Conservation (phyloP, 1,140 invertebrate genomes). For the Drosophila lowei region DNA sequence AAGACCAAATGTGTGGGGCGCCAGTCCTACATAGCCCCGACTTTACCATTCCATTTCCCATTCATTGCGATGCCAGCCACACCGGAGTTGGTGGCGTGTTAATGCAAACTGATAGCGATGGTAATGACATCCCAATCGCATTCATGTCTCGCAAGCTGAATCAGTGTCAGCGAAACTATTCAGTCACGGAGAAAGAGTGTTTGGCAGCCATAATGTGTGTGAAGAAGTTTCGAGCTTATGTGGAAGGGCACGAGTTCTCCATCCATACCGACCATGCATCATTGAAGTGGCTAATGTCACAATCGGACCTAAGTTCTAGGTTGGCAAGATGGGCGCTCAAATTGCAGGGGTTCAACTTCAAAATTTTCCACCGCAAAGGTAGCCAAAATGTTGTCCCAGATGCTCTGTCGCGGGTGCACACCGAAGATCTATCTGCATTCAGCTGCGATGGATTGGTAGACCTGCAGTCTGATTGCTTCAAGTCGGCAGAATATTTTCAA, state of each 20-base stretch:
- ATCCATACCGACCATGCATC: conserved; percentile 1
- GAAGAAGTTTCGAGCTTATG: conserved; percentile 6
- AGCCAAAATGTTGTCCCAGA: no score
- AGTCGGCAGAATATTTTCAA: background rate
- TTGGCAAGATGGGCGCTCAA: conserved; percentile 5
- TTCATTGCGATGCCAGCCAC: no score
- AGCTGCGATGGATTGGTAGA: no score
- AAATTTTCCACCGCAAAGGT: no score
- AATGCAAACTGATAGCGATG: no score
- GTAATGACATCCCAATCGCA: background rate
- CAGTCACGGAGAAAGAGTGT: background rate
- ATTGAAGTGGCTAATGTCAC: background rate
- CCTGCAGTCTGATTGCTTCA: background rate
- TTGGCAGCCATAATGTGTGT: conserved; percentile 8
- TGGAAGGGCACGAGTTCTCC: conserved; percentile 7
- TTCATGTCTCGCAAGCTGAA: conserved; percentile 1
- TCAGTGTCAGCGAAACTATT: conserved; percentile 11
- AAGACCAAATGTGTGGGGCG: background rate
- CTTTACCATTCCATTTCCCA: no score
- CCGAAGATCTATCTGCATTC: no score
- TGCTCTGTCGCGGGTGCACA: no score
- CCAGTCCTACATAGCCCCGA: background rate
- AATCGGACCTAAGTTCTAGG: conserved; percentile 4
- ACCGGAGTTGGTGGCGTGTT: no score
- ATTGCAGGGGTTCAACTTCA: background rate